These are phyloP conservation scores for Mixornis gularis DNA, from an alignment of 2,113 vertebrate genomes.

Conservation along the genomic window DNA sequence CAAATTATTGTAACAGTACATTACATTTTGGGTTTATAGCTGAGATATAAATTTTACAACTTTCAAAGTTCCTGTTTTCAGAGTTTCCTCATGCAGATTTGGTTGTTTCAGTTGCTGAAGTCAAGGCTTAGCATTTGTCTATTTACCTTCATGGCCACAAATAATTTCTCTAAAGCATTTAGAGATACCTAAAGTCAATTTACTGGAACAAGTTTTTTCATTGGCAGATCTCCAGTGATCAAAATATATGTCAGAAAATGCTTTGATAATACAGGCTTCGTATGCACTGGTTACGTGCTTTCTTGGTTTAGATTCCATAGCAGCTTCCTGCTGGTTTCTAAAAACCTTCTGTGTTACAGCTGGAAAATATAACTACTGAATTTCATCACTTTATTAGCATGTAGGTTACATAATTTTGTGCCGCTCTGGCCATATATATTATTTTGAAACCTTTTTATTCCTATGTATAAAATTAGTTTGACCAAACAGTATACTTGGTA, in stretches of 20 bases:
- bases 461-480: constrained; percentile 34
- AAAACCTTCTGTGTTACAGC: neutral
- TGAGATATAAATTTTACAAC: neutral
- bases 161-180: neutral
- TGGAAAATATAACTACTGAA: neutral
- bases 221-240: neutral
- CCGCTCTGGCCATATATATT: neutral
- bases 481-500: neutral
- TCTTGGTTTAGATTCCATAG: neutral
- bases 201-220: neutral
- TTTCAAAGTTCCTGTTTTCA: neutral
- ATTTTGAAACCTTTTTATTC: constrained; percentile 38
- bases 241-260: neutral
- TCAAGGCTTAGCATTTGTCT: neutral
- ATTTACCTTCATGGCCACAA: neutral
- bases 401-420: neutral
- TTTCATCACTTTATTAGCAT: neutral
- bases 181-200: neutral
- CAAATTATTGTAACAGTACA: neutral
- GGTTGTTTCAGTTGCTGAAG: neutral
- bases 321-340: neutral
- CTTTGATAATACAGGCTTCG: neutral
- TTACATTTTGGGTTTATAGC: neutral
- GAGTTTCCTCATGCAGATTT: neutral
- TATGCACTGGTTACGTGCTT: neutral